A percentile compares a stretch with the other conserved stretches of the same genome.
Evolutionary conservation across 2,797 vertebrate species (phyloP).

Genomic region (Eidolon dupreanum): DNA sequence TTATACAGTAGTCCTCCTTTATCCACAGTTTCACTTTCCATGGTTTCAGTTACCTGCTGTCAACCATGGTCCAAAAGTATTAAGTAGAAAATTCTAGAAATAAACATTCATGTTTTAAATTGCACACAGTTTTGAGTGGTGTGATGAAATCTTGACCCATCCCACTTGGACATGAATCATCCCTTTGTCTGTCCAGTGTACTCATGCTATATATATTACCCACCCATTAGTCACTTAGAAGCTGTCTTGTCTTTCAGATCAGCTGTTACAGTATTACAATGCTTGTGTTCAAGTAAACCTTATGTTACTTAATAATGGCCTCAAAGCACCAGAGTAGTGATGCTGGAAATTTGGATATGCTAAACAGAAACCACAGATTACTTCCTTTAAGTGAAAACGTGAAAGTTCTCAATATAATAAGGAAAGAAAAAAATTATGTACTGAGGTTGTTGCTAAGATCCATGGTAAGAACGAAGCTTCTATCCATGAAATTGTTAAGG

Average conservation of each 20-base stretch:
- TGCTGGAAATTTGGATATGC: not conserved
- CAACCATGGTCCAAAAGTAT: not conserved
- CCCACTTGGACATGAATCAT: not conserved
- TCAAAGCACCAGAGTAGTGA: not conserved
- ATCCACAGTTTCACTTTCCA: not conserved
- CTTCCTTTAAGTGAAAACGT: not conserved
- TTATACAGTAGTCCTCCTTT: not conserved
- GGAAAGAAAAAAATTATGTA: not conserved
- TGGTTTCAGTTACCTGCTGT: not conserved
- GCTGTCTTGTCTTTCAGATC: too few relatives aligned
- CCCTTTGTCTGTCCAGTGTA: not conserved
- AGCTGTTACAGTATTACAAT: not conserved
- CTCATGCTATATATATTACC: not conserved
- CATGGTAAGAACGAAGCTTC: not conserved
- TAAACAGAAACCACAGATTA: not conserved
- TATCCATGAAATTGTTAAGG: not conserved
- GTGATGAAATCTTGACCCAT: not conserved
- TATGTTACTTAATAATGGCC: not conserved
- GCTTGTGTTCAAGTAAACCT: not conserved
- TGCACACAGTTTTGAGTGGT: not conserved
- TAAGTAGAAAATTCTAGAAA: not conserved
- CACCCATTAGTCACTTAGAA: not conserved
- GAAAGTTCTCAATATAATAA: not conserved
- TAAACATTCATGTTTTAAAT: not conserved
- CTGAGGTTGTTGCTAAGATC: not conserved